Base-by-base conservation (phyloP, 2,113 vertebrate genomes). In the Barbus barbus region DNA sequence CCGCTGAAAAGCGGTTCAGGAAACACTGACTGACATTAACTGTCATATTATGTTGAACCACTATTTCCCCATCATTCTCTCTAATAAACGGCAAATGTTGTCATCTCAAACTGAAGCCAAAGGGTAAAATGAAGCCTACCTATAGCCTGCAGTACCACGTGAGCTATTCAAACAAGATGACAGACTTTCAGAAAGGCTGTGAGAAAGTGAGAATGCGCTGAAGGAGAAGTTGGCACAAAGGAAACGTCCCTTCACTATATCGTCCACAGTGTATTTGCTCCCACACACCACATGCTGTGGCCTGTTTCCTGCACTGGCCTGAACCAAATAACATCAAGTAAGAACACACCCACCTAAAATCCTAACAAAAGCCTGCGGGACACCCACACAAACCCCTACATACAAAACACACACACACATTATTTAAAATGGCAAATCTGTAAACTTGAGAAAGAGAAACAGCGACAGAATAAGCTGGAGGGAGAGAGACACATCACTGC, bases 251-350 rank as follows among this genome's bases (percentile, higher is more conserved):
- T 79, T n/a, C 69, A 20, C 22, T 58, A 13, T 41, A 79, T 22
- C 18, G 9, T 75, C 26, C 60, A 9, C 73, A 80, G 38, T 81
- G 69, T 72, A 22, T 81, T 75, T 58, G 81, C 67, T 24, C 46
- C 72, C 38, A 77, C 79, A 78, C 78, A 78, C 36, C 56, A 46
- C 20, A 78, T 78, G 83, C 61, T 81, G 31, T 73, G 22, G 63
- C 58, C 67, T 8, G 67, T 65, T 73, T 83, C 79, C 28, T 71
- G 44, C 61, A 7, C 60, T 41, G 44, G 44, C 24, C 44, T 18
- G 28, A 61, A 83, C 83, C 82, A 86, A 86, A 86, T 38, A 78
- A 63, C 63, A 69, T 14, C 28, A 69, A 71, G 79, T 41, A 83
- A 71, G 20, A 69, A 65, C 36, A 72, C 24, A 75, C 56, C 41